These are phyloP conservation scores for Eira barbara DNA, from an alignment of 2,113 vertebrate species.

Conservation along the genomic window DNA sequence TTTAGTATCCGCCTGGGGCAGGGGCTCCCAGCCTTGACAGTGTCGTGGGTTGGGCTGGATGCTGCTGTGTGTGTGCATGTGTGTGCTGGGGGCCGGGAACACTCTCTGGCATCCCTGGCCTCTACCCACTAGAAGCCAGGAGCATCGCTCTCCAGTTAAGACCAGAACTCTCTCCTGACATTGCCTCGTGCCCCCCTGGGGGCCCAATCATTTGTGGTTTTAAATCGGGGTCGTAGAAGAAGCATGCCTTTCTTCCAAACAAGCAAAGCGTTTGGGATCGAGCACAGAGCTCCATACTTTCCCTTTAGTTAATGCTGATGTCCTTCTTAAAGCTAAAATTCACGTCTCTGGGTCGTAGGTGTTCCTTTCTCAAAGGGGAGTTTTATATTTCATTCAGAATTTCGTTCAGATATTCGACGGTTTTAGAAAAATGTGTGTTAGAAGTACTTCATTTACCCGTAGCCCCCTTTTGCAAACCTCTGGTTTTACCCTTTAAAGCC, in stretches of 20 bases:
- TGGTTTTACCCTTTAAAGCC: background rate
- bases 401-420: background rate
- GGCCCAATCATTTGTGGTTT: background rate
- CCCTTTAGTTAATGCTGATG: background rate
- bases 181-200: background rate
- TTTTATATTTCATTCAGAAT: background rate
- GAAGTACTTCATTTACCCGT: background rate
- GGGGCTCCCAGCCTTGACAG: background rate
- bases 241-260: background rate
- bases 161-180: background rate
- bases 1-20: too few species aligned
- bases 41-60: accelerated
- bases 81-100: too few species aligned
- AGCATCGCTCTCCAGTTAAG: background rate
- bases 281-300: background rate
- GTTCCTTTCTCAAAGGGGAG: background rate
- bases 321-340: background rate
- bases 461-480: background rate
- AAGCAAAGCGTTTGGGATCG: background rate
- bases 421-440: background rate
- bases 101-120: background rate
- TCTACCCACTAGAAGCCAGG: background rate
- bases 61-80: background rate
- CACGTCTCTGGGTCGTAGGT: background rate
- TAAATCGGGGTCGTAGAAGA: background rate